Evolutionary conservation across 2,888 invertebrate species (phyloP).

Genomic region (Sminthurides aquaticus): DNA sequence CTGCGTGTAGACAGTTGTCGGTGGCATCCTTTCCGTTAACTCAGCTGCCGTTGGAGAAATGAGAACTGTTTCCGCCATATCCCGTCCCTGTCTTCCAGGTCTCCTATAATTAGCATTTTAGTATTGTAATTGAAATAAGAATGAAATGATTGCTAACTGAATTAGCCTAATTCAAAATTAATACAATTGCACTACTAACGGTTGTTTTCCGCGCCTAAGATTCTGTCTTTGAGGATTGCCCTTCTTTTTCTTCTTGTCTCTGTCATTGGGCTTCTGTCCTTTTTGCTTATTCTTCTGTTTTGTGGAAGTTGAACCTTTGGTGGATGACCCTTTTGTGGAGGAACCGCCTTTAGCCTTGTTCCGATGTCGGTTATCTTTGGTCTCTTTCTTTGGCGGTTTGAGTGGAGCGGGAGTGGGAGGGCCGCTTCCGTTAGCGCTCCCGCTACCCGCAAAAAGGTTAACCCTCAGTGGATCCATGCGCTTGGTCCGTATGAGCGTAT

Average conservation of each 20-base stretch:
- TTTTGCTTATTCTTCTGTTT: slow-evolving; percentile 17
- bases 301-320: neutral
- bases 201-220: neutral
- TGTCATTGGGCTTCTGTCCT: neutral
- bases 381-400: neutral
- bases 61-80: neutral
- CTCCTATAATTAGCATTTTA: too few species aligned
- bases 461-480: slow-evolving; percentile 41
- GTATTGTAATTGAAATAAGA: neutral
- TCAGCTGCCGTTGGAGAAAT: neutral
- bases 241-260: neutral
- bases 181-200: too few species aligned
- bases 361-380: neutral
- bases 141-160: neutral
- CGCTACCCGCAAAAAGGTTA: slow-evolving; percentile 35
- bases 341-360: too few species aligned
- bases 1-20: neutral
- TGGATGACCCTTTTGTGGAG: too few species aligned
- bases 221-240: neutral
- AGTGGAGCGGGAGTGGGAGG: neutral
- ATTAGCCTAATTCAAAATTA: too few species aligned
- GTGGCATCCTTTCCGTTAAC: neutral
- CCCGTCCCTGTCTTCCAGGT: slow-evolving; percentile 7
- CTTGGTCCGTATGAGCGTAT: slow-evolving; percentile 35
- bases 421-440: neutral